Base-by-base conservation (phyloP, 2,888 invertebrate species). In the Halictus quadricinctus region DNA sequence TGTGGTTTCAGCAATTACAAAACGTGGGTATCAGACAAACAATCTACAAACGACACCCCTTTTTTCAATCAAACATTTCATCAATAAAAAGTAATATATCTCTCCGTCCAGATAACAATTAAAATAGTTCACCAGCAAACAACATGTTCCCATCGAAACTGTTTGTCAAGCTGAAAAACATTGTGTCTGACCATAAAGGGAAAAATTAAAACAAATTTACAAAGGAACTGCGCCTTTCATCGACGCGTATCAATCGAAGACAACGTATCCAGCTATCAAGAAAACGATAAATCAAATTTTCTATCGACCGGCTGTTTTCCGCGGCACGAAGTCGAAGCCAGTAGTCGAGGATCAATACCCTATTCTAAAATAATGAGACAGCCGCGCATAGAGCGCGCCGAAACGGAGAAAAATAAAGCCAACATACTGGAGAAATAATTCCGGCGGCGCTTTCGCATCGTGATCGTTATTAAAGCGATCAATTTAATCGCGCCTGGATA, bases 401-500 rank as follows among this genome's bases (percentile, higher is more conserved):
- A n/a, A 2, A 46, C 58, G 29, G 64, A 72, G 29, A 43, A 43
- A 70, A 70, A 70, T 70, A 41, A 21, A n/a, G 41, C 13, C 41
- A 25, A n/a, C 15, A 58, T 25, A 43, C 25, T 36, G 43, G 41
- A 13, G 48, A 80, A 80, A n/a, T 25, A 48, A 46, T 72, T 43
- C 41, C 8, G n/a, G 15, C 48, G 43, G 21, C 69, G 41, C 0
- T n/a, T 29, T 46, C 43, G 58, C 75, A 8, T 82, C 54, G 50
- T 29, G 69, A 79, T 82, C 73, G 74, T 69, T 79, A 79, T 79
- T 72, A 70, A 83, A 81, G 72, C 76, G 73, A 46, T 66, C 73
- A 64, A 79, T 41, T 76, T 77, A 81, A 76, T 86, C 80, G 80
- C n/a, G 48, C 18, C 76, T 46, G 25, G 81, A 74, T 74, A 72